Evolutionary conservation across 2,797 vertebrate species (phyloP), one percentile per base, ranked within the genome.

Genomic region (Fratercula arctica): DNA sequence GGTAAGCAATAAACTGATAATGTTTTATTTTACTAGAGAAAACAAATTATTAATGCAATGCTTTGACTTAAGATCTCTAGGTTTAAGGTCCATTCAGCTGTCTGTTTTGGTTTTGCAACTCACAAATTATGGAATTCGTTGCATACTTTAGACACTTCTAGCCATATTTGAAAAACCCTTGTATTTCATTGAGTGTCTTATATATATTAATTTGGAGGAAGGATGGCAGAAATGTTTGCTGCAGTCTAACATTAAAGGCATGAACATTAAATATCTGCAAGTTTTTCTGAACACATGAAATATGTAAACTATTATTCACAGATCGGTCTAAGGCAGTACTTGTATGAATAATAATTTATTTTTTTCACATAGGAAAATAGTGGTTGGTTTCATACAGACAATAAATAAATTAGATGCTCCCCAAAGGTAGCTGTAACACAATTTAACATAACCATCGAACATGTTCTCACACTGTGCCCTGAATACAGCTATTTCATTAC

Each of bases 401-500:
- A 80, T 93, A 96, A 94, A 89, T 89, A 94, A 94, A 83, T 70
- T 20, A 75, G 72, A 89, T 83, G 25, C 54, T 95, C 82, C 87
- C 89, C 69, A 89, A 94, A 91, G 84, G 94, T 94, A 85, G 48
- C 73, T 96, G 50, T 67, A 90, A 83, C 92, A 84, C 75, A 94
- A 91, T 95, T 94, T 94, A 95, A 95, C 74, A 64, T 28, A 89
- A 89, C 89, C 69, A 81, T 85, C 7, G 39, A 95, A 81, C 76
- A 57, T 90, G 28, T 68, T 74, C 87, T 97, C 92, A 87, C 93
- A 33, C 90, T 95, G 78, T 73, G 68, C 83, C 61, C 67, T 94
- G 94, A 92, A 94, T 96, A 64, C 94, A 92, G 54, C 90, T 84
- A 74, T 92, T 97, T 96, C 75, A 94, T 97, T 97, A 87, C 61